phyloP scores from a whole-genome alignment of 2,888 invertebrate genomes.

The Lycia hirtaria region DNA sequence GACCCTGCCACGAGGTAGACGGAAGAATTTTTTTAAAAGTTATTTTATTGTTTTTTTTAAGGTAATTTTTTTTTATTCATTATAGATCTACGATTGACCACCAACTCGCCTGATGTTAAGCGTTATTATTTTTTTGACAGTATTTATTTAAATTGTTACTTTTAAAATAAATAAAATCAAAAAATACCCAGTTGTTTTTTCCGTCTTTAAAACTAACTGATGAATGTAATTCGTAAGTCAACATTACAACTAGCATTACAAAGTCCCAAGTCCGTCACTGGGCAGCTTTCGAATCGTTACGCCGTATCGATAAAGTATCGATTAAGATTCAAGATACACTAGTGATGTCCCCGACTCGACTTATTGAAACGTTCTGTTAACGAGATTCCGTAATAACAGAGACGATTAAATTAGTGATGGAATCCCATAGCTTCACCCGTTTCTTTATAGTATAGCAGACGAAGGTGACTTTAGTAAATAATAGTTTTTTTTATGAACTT shows the following conservation, averaged over 20 bases:
- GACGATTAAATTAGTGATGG: conserved; percentile 47
- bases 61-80: no score
- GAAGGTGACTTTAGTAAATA: neutral
- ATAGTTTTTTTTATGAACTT: neutral
- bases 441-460: conserved; percentile 17
- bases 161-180: no score
- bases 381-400: conserved; percentile 42
- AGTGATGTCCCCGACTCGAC: conserved; percentile 34
- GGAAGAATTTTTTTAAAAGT: no score
- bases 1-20: no score
- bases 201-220: neutral
- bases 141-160: no score
- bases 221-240: neutral
- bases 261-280: conserved; percentile 20
- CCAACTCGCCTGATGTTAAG: no score
- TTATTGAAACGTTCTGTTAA: conserved; percentile 42
- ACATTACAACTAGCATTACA: conserved; percentile 17
- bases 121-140: no score
- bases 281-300: conserved; percentile 26
- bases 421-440: conserved; percentile 37
- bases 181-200: no score
- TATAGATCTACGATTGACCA: no score
- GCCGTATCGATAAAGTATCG: conserved; percentile 62
- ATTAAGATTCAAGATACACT: conserved; percentile 61
- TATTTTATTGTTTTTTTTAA: no score